Evolutionary conservation across 2,113 vertebrate species (phyloP).

Genomic region (Vireo altiloquus): DNA sequence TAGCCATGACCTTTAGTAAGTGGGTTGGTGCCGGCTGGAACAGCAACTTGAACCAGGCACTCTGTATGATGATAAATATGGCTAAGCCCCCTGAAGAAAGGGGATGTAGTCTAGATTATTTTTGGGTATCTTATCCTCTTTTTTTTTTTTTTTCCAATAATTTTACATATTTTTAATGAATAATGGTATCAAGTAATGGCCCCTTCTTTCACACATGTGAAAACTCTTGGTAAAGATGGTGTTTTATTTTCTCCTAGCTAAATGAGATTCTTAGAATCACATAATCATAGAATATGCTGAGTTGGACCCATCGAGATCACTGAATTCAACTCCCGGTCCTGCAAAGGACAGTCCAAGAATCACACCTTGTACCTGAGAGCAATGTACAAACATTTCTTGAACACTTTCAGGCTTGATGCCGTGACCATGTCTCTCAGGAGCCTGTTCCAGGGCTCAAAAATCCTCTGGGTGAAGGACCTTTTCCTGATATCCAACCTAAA

Average conservation of each 20-base stretch:
- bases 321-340: not conserved
- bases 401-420: not conserved
- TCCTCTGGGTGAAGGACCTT: not conserved
- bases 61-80: not conserved
- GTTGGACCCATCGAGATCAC: not conserved
- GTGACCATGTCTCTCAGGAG: not conserved
- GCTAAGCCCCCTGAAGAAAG: not conserved
- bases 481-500: not conserved
- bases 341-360: not conserved
- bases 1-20: rapidly evolving
- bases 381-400: not conserved
- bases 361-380: not conserved
- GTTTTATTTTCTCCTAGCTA: not conserved
- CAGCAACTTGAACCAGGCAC: not conserved
- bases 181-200: not conserved
- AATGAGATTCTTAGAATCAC: not conserved
- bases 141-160: not conserved
- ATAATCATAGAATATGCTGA: not conserved
- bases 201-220: not conserved
- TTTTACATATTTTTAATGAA: not conserved
- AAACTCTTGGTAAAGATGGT: not conserved
- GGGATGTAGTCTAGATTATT: not conserved
- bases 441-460: not conserved
- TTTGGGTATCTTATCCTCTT: not conserved
- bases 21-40: not conserved